Evolutionary conservation across 2,113 vertebrate genomes (phyloP), one percentile per base, ranked within the genome.

Genomic region (Boleophthalmus pectinirostris): DNA sequence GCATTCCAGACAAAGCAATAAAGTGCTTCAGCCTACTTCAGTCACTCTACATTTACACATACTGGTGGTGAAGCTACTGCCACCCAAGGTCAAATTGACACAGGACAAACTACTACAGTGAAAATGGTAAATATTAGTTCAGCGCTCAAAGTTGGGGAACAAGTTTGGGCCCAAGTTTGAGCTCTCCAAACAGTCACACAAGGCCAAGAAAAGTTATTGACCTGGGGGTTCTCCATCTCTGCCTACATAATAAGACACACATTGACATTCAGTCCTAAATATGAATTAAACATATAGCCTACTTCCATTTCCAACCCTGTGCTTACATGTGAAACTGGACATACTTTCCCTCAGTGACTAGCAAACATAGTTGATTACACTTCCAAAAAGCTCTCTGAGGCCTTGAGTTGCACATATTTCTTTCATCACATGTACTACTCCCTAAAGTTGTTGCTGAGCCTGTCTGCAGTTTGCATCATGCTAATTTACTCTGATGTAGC

Each of bases 211-310:
- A 14, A 15, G 23, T 24, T 24, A 57, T 25, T 15, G 58, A 29
- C 58, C 58, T 33, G 25, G 58, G 24, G 25, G 25, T 18, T 18
- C 56, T 58, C 20, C 58, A 61, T 61, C 58, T 61, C 25, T 61
- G 57, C 57, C 57, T 60, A n/a, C 53, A 24, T 29, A 74, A 54
- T 64, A 33, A 70, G 61, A 47, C 68, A 73, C 70, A 63, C 60
- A 61, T 80, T 77, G 70, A 85, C 58, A 54, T 82, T 75, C 78
- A 83, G 51, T 64, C 56, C 71, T 69, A 79, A 70, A 66, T 73
- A 86, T 87, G 58, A 89, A 87, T 85, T 82, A 88, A 84, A 83
- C 66, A 89, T 91, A 16, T 61, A 61, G 24, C 23, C 58, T 33
- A 14, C 25, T 61, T 61, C 16, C 29, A 29, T 33, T 33, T 16